Base-by-base conservation (phyloP, 2,113 vertebrate genomes). In the Dicaeum eximium region DNA sequence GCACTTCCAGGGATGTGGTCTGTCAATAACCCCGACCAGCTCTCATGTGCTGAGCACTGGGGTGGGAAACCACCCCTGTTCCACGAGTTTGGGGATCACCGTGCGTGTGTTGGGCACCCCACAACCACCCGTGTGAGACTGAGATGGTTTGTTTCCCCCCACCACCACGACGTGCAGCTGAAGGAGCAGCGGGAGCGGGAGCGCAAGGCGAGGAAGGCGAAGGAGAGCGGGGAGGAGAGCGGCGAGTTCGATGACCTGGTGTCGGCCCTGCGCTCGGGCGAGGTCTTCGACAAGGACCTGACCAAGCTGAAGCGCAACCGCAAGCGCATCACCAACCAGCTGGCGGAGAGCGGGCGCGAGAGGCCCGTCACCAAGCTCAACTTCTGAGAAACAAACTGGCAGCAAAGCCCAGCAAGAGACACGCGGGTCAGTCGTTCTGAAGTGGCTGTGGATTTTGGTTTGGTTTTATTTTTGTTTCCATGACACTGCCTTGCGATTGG, bases 201-300 rank as follows among this genome's bases (percentile, higher is more conserved):
- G 84, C 98, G 99, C 33, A 99, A 99, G 96, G 98, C 98, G 1
- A 98, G 98, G 30, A 99, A 99, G 93, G 99, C 99, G 0, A 99
- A 99, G 97, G 99, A 99, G n/a, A 99, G 97, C 4, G 98, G 98
- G 6, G 99, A 99, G 91, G 99, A 99, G n/a, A 98, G 98, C 2
- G 98, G 99, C 0, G 99, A 99, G 96, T 99, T 99, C 4, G 99
- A 99, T 7, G 99, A 99, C 97, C 97, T 99, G 16, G 99, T 99
- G 95, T 99, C 99, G 0, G 99, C 99, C 8, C 96, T 99, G 88
- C 98, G 99, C 73, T 99, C 99, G 0, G 99, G 99, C 2, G 99
- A 99, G 95, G 99, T 99, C 83, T 99, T 99, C 10, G 99, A 99
- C 97, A 99, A 99, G 96, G 99, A 99, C 98, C 98, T 99, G 94